Evolutionary conservation across 2,113 vertebrate species (phyloP), one percentile per base, ranked within the genome.

Genomic region (Pholis gunnellus): DNA sequence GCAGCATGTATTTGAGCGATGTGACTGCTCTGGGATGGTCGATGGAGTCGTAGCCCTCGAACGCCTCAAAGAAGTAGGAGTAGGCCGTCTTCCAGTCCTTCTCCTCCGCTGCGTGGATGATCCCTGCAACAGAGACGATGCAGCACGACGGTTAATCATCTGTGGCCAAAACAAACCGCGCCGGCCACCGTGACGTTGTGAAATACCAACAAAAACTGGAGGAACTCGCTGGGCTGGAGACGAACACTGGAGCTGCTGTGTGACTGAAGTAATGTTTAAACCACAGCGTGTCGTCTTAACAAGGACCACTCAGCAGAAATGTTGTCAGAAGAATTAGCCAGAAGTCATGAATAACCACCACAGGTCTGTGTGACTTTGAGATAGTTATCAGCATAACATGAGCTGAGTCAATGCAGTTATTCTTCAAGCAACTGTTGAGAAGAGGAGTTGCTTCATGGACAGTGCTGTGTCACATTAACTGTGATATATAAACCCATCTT

Each of bases 21-120:
- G 97, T 99, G 93, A 99, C 97, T 92, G 98, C 98, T 95, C 95
- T 95, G 64, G 98, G 97, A 90, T 95, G 97, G 93, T 99, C 97
- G 20, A 99, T 97, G 14, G 98, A 99, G 90, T 99, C 98, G 11
- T 99, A 98, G 73, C 98, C 98, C 93, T 99, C 98, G 57, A 99
- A 99, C 0, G 98, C 98, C 95, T 99, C 98, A 0, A 98, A 99
- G 93, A 98, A 99, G 93, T 99, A 99, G 11, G 98, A 99, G 86
- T 99, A 99, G 8, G 98, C 98, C 1, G 98, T 99, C 95, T 99
- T 99, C 97, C 98, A 99, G 93, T 99, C 98, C 94, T 99, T 99
- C 91, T 99, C 98, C 91, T 98, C 98, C 17, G 98, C 98, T 73
- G 98, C 98, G 0, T 99, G 98, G 94, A 98, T 99, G 93, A 99